Base-by-base conservation (phyloP, 2,113 vertebrate genomes). In the Laticauda colubrina region DNA sequence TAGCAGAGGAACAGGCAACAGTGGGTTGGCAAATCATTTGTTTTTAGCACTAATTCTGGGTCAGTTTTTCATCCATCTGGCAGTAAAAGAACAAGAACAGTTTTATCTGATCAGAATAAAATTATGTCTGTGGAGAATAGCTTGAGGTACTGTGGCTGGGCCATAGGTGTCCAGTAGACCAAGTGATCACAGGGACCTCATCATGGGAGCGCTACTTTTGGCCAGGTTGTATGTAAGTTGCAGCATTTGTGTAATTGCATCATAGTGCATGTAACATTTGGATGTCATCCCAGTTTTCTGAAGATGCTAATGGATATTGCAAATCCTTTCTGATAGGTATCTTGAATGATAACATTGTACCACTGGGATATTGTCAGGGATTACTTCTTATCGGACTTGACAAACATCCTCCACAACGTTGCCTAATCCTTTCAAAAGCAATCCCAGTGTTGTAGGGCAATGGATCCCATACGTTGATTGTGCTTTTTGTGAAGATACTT, bases 41-140 rank as follows among this genome's bases (percentile, higher is more conserved):
- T 90, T 87, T 92, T 57, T 90, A 94, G 81, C 56, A 26, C 59
- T 94, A 90, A 89, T 87, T 92, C 81, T 45, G 81, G 51, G 55
- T 48, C 56, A 21, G 39, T 87, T 51, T 57, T 93, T 34, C 56
- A 45, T 39, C 75, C 81, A 9, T 94, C 93, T 93, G 57, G 93
- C 45, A 87, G 56, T 43, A 89, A 85, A 75, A 85, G 56, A 34
- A 5, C 81, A 89, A 56, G 53, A 56, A 34, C 51, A 59, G 21
- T 53, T 90, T 90, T 93, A 89, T 57, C 86, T 57, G 43, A 90
- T 90, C 81, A 53, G 34, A n/a, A 23, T 69, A 88, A 81, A 55
- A 15, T 7, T 29, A 34, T 89, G 51, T 43, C n/a, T 87, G 7
- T 14, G 87, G 89, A 64, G 29, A 91, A 4, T 59, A 8, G 20